A percentile compares a stretch with the other conserved stretches of the same genome.
Conservation (phyloP, 2,888 invertebrate species). For the Nephrotoma guestfalica region DNA sequence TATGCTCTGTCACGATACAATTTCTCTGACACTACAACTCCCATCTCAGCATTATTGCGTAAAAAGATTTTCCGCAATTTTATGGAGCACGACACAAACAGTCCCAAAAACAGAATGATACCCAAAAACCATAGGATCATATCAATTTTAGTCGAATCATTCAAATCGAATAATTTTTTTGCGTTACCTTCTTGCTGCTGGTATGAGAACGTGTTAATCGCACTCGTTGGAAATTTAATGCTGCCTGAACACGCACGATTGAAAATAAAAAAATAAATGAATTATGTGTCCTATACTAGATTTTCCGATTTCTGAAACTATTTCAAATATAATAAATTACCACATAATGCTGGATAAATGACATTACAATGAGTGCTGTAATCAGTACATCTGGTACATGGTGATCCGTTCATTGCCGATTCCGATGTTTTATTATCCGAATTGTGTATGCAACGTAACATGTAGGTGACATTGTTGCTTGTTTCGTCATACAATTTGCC, state of each 20-base stretch:
- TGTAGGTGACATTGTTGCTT: neutral
- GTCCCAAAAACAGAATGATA: neutral
- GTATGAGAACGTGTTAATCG: neutral
- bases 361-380: neutral
- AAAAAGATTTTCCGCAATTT: neutral
- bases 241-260: neutral
- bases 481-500: neutral
- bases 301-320: too few species aligned
- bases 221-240: neutral
- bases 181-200: neutral
- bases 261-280: neutral
- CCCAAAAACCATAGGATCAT: conserved; percentile 1
- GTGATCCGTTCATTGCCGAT: neutral
- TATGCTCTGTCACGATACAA: neutral
- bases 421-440: neutral
- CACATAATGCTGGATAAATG: neutral
- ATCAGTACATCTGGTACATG: neutral
- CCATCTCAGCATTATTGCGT: neutral
- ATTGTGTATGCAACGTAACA: neutral
- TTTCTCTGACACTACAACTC: neutral
- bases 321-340: neutral
- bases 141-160: neutral
- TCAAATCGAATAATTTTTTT: neutral
- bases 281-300: too few species aligned
- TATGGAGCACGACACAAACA: neutral